These are phyloP conservation scores for Siderastrea radians DNA, from an alignment of 92 coral and sea anemone genomes.

Conservation along the genomic window DNA sequence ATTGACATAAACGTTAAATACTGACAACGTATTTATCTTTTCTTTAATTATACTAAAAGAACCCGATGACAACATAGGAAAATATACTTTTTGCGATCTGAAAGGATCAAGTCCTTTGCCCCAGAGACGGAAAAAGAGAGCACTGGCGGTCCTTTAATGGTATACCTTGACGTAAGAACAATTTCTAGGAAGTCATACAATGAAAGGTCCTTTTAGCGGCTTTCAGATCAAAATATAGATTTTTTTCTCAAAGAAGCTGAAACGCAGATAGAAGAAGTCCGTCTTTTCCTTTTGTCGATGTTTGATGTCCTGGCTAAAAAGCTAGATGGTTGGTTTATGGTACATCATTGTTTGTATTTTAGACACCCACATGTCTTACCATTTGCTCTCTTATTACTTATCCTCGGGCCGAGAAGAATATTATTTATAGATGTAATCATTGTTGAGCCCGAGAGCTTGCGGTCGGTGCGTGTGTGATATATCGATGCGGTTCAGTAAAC, in stretches of 20 bases:
- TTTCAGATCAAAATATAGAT: not conserved
- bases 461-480: not conserved
- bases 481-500: not conserved
- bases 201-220: not conserved
- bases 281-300: not conserved
- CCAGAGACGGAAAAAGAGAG: not conserved
- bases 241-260: not conserved
- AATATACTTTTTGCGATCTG: not conserved
- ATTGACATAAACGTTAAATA: conserved; percentile 6
- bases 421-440: not conserved
- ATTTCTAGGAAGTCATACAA: not conserved
- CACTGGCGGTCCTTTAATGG: not conserved
- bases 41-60: conserved; percentile 20
- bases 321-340: not conserved
- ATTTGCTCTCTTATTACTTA: not conserved
- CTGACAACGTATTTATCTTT: conserved; percentile 14
- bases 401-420: not conserved
- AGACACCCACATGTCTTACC: not conserved
- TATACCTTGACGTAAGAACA: not conserved
- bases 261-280: not conserved
- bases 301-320: not conserved
- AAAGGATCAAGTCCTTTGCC: not conserved
- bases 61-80: not conserved
- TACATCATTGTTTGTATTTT: not conserved
- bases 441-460: not conserved